These are phyloP conservation scores for Chlamydotis undulata DNA, from an alignment of 2,113 vertebrate species.

Conservation along the genomic window DNA sequence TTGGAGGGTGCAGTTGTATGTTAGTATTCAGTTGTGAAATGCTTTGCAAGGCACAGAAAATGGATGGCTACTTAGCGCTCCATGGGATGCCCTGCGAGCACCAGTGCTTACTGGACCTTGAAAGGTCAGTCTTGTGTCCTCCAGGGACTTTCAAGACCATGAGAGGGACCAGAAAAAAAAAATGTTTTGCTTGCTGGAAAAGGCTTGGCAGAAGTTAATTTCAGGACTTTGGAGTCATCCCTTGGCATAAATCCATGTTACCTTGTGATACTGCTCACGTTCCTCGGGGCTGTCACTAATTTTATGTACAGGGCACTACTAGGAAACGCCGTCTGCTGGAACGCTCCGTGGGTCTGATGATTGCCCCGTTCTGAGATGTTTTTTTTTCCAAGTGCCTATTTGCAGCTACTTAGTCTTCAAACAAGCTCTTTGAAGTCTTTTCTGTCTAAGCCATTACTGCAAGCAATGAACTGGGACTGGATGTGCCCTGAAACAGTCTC, in stretches of 20 bases:
- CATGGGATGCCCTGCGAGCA: background rate
- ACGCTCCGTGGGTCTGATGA: background rate
- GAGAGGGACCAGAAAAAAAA: background rate
- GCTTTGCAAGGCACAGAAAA: background rate
- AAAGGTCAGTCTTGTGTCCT: background rate
- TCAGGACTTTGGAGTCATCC: background rate
- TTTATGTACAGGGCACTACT: background rate
- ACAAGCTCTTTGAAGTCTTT: background rate
- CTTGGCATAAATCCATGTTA: constrained; percentile 32
- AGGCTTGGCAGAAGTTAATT: background rate
- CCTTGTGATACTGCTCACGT: constrained; percentile 17
- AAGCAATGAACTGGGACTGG: constrained; percentile 22
- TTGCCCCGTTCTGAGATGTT: background rate
- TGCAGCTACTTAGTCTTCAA: constrained; percentile 13
- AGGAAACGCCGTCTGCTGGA: background rate
- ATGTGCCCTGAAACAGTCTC: background rate
- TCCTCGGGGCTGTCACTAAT: constrained; percentile 1
- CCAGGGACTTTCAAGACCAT: background rate
- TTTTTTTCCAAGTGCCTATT: background rate
- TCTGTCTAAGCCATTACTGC: background rate
- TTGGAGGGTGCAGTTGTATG: background rate
- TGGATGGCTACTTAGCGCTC: background rate
- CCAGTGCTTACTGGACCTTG: background rate
- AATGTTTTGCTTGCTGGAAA: background rate
- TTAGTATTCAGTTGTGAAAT: background rate